Evolutionary conservation across 1,140 invertebrate genomes (phyloP), one percentile per base, ranked within the genome.

Genomic region (Micrasema minimum): DNA sequence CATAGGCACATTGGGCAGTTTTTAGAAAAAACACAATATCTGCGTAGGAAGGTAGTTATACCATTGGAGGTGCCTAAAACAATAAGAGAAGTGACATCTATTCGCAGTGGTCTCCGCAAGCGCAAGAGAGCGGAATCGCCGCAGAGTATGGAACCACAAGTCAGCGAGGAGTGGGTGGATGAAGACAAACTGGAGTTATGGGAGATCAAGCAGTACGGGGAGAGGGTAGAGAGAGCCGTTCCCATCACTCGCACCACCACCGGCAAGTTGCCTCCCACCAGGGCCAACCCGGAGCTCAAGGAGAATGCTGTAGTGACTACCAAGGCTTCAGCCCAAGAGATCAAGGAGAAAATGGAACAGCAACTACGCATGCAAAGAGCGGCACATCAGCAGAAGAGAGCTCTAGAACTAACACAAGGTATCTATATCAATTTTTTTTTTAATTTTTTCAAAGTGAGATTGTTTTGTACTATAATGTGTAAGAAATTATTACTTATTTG

Each of bases 181-280:
- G 97, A 99, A 82, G 95, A 97, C 76, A 94, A 96, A 78, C 81
- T 99, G 18, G 96, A 99, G 80, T 79, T 99, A 0, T 99, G 96
- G 96, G 96, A 99, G 84, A 97, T 99, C 43, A 95, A 95, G 78
- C 93, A 94, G 75, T 99, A 97, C 81, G 94, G 94, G 35, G 96
- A 99, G 80, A 35, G 57, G n/a, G 67, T 50, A 9, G 85, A 88
- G 62, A 83, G 84, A 41, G 80, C 79, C 10, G 81, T 82, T 9
- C 89, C 90, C 80, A 89, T 92, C 78, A 92, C 91, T 77, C 89
- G 91, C 77, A 89, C 91, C 73, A 85, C 90, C 14, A 91, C 92
- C 0, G 90, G 90, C 45, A 90, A 89, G 72, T 83, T 88, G 59
- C 90, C 91, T 2, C 81, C 88, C 72, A 66, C 84, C 80, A 73